phyloP scores from a whole-genome alignment of 2,888 invertebrate genomes.

The Julus scandinavius region DNA sequence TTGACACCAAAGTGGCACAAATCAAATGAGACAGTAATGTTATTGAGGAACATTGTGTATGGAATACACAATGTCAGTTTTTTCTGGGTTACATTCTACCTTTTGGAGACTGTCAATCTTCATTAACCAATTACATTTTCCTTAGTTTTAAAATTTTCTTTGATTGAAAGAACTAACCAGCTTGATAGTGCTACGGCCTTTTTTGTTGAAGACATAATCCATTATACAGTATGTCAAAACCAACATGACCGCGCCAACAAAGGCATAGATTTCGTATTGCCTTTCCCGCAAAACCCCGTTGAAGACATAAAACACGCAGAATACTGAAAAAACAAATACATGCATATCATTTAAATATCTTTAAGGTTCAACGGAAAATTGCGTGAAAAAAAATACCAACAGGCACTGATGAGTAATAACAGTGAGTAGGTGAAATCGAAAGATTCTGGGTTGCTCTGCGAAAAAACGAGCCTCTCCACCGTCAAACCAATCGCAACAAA shows the following conservation, averaged over 20 bases:
- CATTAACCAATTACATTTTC: too few relatives aligned
- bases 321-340: neutral
- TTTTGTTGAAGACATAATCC: constrained; percentile 43
- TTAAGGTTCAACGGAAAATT: neutral
- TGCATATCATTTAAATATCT: too few relatives aligned
- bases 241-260: constrained; percentile 43
- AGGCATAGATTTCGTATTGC: constrained; percentile 54
- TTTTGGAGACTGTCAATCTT: too few relatives aligned
- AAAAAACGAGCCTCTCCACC: constrained; percentile 48
- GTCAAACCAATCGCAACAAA: constrained; percentile 52
- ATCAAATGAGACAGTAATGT: too few relatives aligned
- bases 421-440: constrained; percentile 53
- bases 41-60: too few relatives aligned
- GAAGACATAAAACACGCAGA: constrained; percentile 53
- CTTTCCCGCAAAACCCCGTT: constrained; percentile 51
- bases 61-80: too few relatives aligned
- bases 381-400: neutral
- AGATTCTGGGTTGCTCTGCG: constrained; percentile 35
- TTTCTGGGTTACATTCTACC: too few relatives aligned
- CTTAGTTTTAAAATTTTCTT: too few relatives aligned
- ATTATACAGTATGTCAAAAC: constrained; percentile 50
- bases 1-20: too few relatives aligned
- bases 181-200: constrained; percentile 44
- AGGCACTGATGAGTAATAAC: constrained; percentile 49
- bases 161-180: constrained; percentile 8